Evolutionary conservation across 2,797 vertebrate species (phyloP).

Genomic region (Taenioides sp.): DNA sequence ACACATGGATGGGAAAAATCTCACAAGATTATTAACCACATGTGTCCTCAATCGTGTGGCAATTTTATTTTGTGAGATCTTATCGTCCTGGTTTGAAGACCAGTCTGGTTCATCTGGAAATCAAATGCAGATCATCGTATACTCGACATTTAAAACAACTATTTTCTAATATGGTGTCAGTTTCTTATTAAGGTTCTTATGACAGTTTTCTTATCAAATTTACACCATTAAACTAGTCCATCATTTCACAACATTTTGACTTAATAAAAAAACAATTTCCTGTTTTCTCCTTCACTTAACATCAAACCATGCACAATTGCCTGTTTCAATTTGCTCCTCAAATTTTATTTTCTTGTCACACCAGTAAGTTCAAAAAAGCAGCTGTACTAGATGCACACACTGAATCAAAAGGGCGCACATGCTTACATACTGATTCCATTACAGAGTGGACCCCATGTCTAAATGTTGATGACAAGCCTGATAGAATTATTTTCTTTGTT

Average conservation of each 20-base stretch:
- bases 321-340: not conserved
- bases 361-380: not conserved
- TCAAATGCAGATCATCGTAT: too few species aligned
- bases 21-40: too few species aligned
- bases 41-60: too few species aligned
- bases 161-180: too few species aligned
- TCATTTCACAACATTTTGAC: not conserved
- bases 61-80: too few species aligned
- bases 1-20: too few species aligned
- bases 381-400: slow-evolving; percentile 20
- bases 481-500: slow-evolving; percentile 36
- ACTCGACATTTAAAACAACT: too few species aligned
- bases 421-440: slow-evolving; percentile 20
- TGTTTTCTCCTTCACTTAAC: not conserved
- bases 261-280: slow-evolving; percentile 3
- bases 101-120: not conserved
- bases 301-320: not conserved
- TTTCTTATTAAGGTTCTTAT: too few species aligned
- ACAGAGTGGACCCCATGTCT: slow-evolving; percentile 30
- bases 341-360: slow-evolving; percentile 1
- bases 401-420: slow-evolving; percentile 28
- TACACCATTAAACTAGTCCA: not conserved
- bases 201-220: too few species aligned
- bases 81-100: too few species aligned
- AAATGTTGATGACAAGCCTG: slow-evolving; percentile 47